phyloP scores from a whole-genome alignment of 2,888 invertebrate species.

The Cheilosia soror region DNA sequence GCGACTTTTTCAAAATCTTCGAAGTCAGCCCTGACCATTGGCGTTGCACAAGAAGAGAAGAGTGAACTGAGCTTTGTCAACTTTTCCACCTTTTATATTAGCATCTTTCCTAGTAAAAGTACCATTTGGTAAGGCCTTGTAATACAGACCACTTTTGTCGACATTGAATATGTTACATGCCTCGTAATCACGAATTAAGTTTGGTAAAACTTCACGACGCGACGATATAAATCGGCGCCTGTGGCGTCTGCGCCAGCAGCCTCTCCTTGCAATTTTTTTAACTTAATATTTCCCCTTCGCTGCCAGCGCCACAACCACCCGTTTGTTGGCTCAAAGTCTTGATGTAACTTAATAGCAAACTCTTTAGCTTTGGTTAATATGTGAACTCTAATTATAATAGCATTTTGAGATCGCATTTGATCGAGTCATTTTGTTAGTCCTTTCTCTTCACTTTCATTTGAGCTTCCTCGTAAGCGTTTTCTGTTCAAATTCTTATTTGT shows the following conservation, averaged over 20 bases:
- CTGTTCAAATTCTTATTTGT: not conserved
- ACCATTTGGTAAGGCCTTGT: slow-evolving; percentile 9
- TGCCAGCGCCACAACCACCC: slow-evolving; percentile 2
- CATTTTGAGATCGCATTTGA: slow-evolving; percentile 7
- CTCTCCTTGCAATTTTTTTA: slow-evolving; percentile 14
- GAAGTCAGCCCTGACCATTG: not conserved
- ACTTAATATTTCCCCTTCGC: slow-evolving; percentile 14
- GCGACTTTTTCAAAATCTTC: no score
- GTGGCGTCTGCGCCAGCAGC: not conserved
- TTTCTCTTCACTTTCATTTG: slow-evolving; percentile 3
- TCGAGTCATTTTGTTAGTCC: slow-evolving; percentile 10
- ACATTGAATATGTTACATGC: slow-evolving; percentile 14
- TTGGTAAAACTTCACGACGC: slow-evolving; percentile 16
- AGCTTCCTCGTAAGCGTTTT: not conserved
- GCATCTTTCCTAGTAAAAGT: no score
- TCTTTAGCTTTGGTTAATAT: slow-evolving; percentile 4
- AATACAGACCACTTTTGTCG: slow-evolving; percentile 7
- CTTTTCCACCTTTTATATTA: no score
- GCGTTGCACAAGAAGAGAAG: not conserved
- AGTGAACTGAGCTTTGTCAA: no score
- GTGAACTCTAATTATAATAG: not conserved
- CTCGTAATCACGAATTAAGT: slow-evolving; percentile 9
- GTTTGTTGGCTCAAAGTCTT: slow-evolving; percentile 4
- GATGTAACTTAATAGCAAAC: not conserved
- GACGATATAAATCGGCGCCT: slow-evolving; percentile 1